These are phyloP conservation scores for Brachionus rubens DNA, from an alignment of 1,140 invertebrate species.

Conservation along the genomic window DNA sequence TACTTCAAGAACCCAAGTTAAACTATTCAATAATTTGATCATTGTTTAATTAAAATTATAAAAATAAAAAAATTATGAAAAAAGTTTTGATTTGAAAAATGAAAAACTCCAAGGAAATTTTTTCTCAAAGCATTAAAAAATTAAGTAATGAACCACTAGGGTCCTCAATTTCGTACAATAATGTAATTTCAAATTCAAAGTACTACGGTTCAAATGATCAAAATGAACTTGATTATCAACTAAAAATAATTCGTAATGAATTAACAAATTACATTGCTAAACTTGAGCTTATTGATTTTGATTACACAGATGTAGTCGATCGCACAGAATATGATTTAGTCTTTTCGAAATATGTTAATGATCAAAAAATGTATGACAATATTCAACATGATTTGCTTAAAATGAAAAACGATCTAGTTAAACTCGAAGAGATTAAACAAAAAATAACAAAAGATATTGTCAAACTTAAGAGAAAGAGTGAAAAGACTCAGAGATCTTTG, in stretches of 20 bases:
- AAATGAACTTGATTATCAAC: background rate
- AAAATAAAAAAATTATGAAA: too few species aligned
- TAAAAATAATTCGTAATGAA: background rate
- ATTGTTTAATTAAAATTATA: background rate
- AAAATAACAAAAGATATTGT: background rate
- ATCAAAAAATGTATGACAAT: background rate
- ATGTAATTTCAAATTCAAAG: background rate
- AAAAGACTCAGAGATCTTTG: background rate
- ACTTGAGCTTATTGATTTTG: constrained; percentile 7
- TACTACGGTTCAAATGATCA: background rate
- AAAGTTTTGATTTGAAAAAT: background rate
- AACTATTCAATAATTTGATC: background rate
- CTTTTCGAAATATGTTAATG: background rate
- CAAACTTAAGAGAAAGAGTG: background rate
- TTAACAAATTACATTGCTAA: background rate
- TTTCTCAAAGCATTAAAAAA: background rate
- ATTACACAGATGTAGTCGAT: constrained; percentile 8
- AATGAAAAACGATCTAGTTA: constrained; percentile 13
- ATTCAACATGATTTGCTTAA: background rate
- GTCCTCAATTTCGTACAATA: background rate
- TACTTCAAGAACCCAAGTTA: background rate
- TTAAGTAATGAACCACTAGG: background rate
- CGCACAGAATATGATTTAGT: background rate
- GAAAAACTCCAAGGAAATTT: constrained; percentile 2
- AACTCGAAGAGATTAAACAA: background rate